Base-by-base conservation (phyloP, 2,113 vertebrate species). In the Chinchilla lanigera region DNA sequence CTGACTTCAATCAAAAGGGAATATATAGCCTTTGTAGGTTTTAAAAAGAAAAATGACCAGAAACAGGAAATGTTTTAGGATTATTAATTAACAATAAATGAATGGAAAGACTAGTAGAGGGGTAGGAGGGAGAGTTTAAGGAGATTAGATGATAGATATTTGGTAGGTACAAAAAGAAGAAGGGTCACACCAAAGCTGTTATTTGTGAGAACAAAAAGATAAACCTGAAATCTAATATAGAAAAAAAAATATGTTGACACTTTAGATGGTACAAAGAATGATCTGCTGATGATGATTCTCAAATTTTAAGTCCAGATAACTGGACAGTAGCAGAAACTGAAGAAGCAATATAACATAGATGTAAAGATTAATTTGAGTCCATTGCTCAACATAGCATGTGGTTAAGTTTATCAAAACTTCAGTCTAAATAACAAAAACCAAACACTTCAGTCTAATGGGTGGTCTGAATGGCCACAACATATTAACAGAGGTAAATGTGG, bases 11-110 rank as follows among this genome's bases (percentile, higher is more conserved):
- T 52, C 28, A 71, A 47, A 0, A 77, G 58, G 30, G 7, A 54
- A 90, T 58, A 71, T 17, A 30, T 0, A 61, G 13, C 3, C 20
- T 26, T 19, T 82, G 38, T 60, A 73, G 12, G 44, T 50, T 87
- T 89, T 56, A n/a, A 69, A 96, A 78, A 89, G 14, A 82, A 71
- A 95, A 90, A 67, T 65, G n/a, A 69, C n/a, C 22, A 47, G 61
- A 58, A 67, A 78, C 33, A 35, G 35, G 52, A 81, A 92, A 33
- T n/a, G 20, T 65, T 13, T 95, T 81, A 73, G 38, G 26, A 65
- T 90, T 88, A 41, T 60, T 41, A 65, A 65, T 63, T 67, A n/a
- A 85, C 54, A 88, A 33, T 47, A 63, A 63, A 28, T 90, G 7
- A 38, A 41, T 24, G 28, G 19, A 71, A 13, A 73, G 33, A 88